Evolutionary conservation across 2,113 vertebrate genomes (phyloP).

Genomic region (Apodemus speciosus): DNA sequence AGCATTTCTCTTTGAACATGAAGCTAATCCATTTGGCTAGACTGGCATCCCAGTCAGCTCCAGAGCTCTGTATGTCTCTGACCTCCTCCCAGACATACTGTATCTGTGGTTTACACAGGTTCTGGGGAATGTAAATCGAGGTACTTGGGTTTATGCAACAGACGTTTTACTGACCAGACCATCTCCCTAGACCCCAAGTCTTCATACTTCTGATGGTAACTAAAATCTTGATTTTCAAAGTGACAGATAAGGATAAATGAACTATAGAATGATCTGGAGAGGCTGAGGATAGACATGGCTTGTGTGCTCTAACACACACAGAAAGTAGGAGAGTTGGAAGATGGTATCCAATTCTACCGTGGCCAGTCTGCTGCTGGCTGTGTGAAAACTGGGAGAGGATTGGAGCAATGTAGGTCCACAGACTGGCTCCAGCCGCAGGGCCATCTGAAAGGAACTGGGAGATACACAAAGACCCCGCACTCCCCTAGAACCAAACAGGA

Average conservation of each 20-base stretch:
- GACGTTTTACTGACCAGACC: background rate
- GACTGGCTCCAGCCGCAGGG: background rate
- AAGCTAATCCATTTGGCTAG: background rate
- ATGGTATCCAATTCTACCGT: background rate
- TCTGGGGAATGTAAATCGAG: background rate
- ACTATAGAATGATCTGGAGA: background rate
- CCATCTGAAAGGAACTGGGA: background rate
- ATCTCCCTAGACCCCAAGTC: background rate
- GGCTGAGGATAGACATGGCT: background rate
- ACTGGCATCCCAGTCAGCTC: background rate
- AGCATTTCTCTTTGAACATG: background rate
- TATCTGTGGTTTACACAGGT: background rate
- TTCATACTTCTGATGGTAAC: background rate
- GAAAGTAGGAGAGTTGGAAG: background rate
- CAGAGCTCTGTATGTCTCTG: background rate
- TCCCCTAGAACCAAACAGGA: background rate
- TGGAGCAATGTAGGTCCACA: background rate
- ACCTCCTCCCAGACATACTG: no score
- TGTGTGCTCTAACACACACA: background rate
- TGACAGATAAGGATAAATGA: background rate
- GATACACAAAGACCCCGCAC: background rate
- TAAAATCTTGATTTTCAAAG: slow-evolving; percentile 33
- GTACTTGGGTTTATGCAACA: no score
- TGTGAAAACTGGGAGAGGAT: background rate
- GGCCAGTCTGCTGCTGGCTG: background rate